Evolutionary conservation across 2,797 vertebrate genomes (phyloP).

Genomic region (Acanthurus leucopareius): DNA sequence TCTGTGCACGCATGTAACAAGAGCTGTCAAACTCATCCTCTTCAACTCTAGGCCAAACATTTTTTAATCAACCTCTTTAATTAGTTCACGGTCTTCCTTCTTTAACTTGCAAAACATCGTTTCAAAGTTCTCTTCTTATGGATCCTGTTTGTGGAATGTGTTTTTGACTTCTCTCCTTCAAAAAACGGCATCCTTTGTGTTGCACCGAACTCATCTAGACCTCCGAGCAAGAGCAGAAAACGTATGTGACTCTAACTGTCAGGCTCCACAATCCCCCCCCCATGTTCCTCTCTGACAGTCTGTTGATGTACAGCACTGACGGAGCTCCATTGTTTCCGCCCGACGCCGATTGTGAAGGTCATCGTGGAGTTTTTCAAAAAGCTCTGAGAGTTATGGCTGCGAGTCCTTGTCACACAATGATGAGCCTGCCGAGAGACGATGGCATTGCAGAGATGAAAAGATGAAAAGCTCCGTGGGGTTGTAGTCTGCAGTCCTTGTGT

Average conservation of each 20-base stretch:
- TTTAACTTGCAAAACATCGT: constrained; percentile 22
- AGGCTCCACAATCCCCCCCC: not conserved
- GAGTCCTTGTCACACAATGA: constrained; percentile 49
- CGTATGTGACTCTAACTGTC: constrained; percentile 33
- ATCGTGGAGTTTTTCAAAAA: constrained; percentile 29
- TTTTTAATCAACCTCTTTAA: not conserved
- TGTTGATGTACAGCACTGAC: constrained; percentile 52
- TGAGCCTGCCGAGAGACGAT: not conserved
- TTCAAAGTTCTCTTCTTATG: not conserved
- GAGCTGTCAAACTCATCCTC: too few relatives aligned
- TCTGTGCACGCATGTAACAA: too few relatives aligned
- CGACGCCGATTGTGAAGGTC: constrained; percentile 53
- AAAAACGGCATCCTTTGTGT: constrained; percentile 2
- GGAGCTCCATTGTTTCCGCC: constrained; percentile 45
- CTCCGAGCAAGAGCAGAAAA: not conserved
- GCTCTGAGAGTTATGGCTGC: constrained; percentile 49
- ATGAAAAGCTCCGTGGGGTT: not conserved
- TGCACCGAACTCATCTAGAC: constrained; percentile 28
- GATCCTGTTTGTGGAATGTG: not conserved
- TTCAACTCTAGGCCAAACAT: too few relatives aligned
- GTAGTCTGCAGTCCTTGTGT: not conserved
- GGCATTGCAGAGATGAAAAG: not conserved
- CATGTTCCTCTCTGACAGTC: constrained; percentile 6
- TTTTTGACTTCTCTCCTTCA: not conserved
- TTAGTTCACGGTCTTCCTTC: not conserved